Evolutionary conservation across 2,113 vertebrate species (phyloP).

Genomic region (Lagenorhynchus albirostris): DNA sequence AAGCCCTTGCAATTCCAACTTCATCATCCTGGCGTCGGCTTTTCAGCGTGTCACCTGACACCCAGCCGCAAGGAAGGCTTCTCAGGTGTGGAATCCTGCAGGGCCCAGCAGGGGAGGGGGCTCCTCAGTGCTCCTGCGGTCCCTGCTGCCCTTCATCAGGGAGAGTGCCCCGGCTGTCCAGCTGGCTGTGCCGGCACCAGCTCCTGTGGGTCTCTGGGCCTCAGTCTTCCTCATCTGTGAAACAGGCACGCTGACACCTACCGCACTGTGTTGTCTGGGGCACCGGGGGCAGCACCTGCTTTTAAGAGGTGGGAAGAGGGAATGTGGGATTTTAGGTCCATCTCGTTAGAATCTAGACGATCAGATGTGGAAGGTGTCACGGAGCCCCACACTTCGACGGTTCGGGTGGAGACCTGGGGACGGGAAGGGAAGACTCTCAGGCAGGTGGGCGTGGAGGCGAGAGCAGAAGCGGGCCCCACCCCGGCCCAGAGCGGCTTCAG

Average conservation of each 20-base stretch:
- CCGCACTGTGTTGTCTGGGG: too few relatives aligned
- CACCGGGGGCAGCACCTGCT: not conserved
- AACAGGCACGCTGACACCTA: not conserved
- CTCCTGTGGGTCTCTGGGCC: not conserved
- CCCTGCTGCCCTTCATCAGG: not conserved
- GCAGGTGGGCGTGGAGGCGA: not conserved
- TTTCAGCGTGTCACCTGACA: too few relatives aligned
- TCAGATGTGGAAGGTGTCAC: not conserved
- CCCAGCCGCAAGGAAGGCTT: not conserved
- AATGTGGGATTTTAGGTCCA: not conserved
- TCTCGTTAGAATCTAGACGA: not conserved
- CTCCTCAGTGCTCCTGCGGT: not conserved
- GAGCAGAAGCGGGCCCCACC: not conserved
- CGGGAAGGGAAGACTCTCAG: not conserved
- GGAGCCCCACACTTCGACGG: too few relatives aligned
- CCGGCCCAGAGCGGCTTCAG: too few relatives aligned
- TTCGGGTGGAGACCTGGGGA: not conserved
- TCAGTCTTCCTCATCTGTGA: not conserved
- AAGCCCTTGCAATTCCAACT: too few relatives aligned
- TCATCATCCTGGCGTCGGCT: not conserved
- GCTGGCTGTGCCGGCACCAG: not conserved
- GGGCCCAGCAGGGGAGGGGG: fast-evolving
- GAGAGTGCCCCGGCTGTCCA: not conserved
- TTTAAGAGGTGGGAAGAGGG: too few relatives aligned
- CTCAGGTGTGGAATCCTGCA: not conserved